Base-by-base conservation (phyloP, 2,888 invertebrate species). In the Leptura quadrifasciata region DNA sequence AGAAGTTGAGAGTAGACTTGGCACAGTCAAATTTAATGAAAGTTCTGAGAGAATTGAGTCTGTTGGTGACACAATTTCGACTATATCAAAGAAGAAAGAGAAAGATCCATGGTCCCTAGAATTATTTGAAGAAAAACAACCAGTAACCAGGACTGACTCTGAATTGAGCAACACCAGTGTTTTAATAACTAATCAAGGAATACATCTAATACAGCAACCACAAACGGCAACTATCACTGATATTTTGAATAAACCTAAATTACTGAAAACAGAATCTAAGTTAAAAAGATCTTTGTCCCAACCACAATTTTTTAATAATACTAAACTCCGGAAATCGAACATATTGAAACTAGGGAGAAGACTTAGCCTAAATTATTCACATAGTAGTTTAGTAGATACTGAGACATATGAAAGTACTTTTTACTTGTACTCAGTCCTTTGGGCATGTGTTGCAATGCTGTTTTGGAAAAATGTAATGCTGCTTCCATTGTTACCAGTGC, bases 401-500 rank as follows among this genome's bases (percentile, higher is more conserved):
- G 87, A 87, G 52, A 88, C 88, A 75, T 91, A 93, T 76, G 93
- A 92, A 80, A 94, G 94, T 79, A 93, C 93, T 17, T 90, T 93
- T 55, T 96, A 95, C 85, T 93, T 96, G 84, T 95, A 94, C 84
- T 91, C 93, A 4, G 89, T 97, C 12, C 91, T 97, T 81, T 97
- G 96, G 91, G 95, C 94, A 1, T 96, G 97, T 83, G 90, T 94
- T 8, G 92, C 95, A 70, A 96, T 97, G 90, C 91, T 97, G 35
- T 91, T 97, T 17, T 97, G 97, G 94, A 95, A 95, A 84, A 94
- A 97, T 85, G 92, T 95, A 69, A 96, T 97, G 95, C 89, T 96
- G 77, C 89, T 96, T 79, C 93, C 95, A 8, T 91, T 97, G 24
- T 90, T 96, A 69, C 91, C 95, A 0, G 91, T 97, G 81, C 96